Evolutionary conservation across 1,140 invertebrate species (phyloP).

Genomic region (Drosophila burlai): DNA sequence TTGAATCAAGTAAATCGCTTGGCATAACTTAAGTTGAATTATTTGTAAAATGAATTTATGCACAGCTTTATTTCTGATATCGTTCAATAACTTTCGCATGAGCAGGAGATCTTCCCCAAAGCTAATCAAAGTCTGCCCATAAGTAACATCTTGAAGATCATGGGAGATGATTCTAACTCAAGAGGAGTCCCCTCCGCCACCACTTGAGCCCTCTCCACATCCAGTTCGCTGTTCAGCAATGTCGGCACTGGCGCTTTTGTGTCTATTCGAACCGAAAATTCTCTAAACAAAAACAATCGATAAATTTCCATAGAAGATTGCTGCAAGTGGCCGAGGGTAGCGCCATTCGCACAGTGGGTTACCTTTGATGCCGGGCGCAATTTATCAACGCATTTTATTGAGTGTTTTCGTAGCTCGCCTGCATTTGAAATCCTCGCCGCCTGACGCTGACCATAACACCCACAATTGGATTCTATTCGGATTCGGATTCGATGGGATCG

Average conservation of each 20-base stretch:
- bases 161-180: not conserved
- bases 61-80: conserved; percentile 11
- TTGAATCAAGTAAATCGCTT: conserved; percentile 1
- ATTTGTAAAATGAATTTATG: conserved; percentile 13
- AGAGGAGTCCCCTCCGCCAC: not conserved
- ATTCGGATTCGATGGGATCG: not conserved
- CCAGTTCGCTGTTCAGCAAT: not conserved
- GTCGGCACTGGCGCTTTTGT: conserved; percentile 75
- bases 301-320: conserved; percentile 79
- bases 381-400: conserved; percentile 83
- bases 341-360: conserved; percentile 76
- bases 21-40: conserved; percentile 18
- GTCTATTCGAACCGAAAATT: conserved; percentile 69
- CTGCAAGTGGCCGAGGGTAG: conserved; percentile 71
- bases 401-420: conserved; percentile 72
- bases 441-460: conserved; percentile 81
- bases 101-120: not conserved
- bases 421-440: conserved; percentile 79
- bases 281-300: conserved; percentile 81
- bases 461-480: conserved; percentile 11
- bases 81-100: conserved; percentile 20
- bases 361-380: conserved; percentile 79
- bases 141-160: conserved; percentile 9
- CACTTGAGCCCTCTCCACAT: not conserved
- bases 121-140: conserved; percentile 36